Evolutionary conservation across 2,113 vertebrate genomes (phyloP).

Genomic region (Vulpes ferrilata): DNA sequence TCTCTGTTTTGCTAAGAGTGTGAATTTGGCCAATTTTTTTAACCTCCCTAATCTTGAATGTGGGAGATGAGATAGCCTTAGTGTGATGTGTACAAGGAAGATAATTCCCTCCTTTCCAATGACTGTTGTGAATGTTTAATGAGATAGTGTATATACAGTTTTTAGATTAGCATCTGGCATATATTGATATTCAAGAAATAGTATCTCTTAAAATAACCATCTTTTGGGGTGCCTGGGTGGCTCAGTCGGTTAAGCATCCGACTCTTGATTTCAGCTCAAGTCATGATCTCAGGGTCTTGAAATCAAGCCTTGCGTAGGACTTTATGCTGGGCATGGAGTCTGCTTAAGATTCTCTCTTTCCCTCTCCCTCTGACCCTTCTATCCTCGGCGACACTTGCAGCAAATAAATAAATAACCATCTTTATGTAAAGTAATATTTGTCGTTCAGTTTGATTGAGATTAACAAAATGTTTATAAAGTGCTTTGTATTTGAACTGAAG

Average conservation of each 20-base stretch:
- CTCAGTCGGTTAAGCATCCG: no score
- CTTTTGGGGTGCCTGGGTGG: not conserved
- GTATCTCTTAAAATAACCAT: not conserved
- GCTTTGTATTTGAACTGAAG: not conserved
- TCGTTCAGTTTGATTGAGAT: not conserved
- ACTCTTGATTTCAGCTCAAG: no score
- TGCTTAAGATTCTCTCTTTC: not conserved
- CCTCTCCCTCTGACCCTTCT: not conserved
- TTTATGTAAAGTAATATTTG: slow-evolving; percentile 21
- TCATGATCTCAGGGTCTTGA: no score
- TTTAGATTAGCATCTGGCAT: not conserved
- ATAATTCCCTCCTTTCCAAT: not conserved
- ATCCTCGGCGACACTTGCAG: not conserved
- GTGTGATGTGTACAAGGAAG: not conserved
- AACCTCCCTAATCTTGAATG: not conserved
- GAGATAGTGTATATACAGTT: not conserved
- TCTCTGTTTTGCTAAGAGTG: not conserved
- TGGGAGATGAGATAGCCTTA: not conserved
- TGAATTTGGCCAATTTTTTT: not conserved
- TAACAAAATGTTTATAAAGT: slow-evolving; percentile 35
- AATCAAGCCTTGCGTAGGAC: not conserved
- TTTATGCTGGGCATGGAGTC: not conserved
- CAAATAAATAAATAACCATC: not conserved
- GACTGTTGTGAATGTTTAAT: not conserved
- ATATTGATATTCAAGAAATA: not conserved